Base-by-base conservation (phyloP, 2,113 vertebrate genomes). In the Nanorana parkeri region DNA sequence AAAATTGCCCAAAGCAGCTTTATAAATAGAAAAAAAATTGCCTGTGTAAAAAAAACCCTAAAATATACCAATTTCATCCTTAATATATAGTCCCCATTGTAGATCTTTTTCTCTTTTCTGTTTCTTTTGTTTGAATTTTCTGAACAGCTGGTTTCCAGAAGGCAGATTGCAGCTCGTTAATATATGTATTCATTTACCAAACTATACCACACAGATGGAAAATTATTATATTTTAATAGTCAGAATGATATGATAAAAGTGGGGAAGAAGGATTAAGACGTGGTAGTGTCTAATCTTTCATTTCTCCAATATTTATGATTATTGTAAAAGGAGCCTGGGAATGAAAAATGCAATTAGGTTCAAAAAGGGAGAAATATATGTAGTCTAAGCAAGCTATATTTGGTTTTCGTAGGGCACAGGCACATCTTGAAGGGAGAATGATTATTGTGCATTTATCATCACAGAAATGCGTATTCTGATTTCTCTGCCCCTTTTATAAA, bases 391-490 rank as follows among this genome's bases (percentile, higher is more conserved):
- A 32, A 76, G 80, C 63, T 76, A 68, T 76, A 64, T 75, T 63
- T 82, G 71, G 26, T 76, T 82, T 82, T 76, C n/a, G 58, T 82
- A 82, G 71, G 63, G 69, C 68, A 54, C 79, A 81, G 41, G 56
- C 69, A 32, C 69, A 74, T 73, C 63, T 74, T 17, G 23, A 71
- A 75, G 69, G 71, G 52, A 41, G 63, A 82, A 76, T 68, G n/a
- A 75, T 82, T 68, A 76, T 82, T 82, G 80, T 88, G 64, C 73
- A 89, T 91, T 92, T 91, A 87, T 89, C 88, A 88, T 89, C 82
- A 86, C 90, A 88, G 91, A 90, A 91, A 92, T 89, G 87, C 88
- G 88, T 87, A 85, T 88, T 91, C 80, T 88, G 83, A 85, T 80
- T 87, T 85, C 83, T 84, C 41, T 64, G 68, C 51, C 69, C 69